Evolutionary conservation across 2,888 invertebrate species (phyloP).

Genomic region (Phasia obesa): DNA sequence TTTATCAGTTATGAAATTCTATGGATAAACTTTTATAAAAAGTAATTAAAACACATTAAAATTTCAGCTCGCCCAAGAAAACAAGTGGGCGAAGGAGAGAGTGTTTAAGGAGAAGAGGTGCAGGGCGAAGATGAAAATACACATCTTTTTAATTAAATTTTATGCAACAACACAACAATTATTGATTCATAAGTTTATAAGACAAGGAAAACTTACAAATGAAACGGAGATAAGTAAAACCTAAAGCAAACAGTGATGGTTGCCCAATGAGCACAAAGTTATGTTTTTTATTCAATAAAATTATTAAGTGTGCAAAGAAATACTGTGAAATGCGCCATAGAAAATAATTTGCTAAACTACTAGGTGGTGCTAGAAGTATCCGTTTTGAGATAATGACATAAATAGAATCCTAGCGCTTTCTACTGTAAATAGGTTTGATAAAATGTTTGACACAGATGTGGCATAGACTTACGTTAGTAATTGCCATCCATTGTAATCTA

Average conservation of each 20-base stretch:
- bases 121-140: slow-evolving; percentile 10
- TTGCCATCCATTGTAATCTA: too few relatives aligned
- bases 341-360: too few relatives aligned
- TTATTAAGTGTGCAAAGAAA: too few relatives aligned
- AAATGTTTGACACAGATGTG: too few relatives aligned
- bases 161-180: slow-evolving; percentile 55
- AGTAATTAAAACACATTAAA: slow-evolving; percentile 67
- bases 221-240: slow-evolving; percentile 23
- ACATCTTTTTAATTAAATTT: slow-evolving; percentile 44
- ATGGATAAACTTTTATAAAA: slow-evolving; percentile 52
- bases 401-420: too few relatives aligned
- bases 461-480: too few relatives aligned
- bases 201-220: slow-evolving; percentile 42
- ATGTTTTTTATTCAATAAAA: too few relatives aligned
- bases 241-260: not conserved
- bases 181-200: slow-evolving; percentile 54
- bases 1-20: slow-evolving; percentile 60
- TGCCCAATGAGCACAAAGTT: not conserved
- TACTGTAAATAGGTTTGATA: too few relatives aligned
- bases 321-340: too few relatives aligned
- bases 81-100: not conserved
- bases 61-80: slow-evolving; percentile 30
- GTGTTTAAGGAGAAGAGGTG: not conserved
- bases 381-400: too few relatives aligned
- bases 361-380: too few relatives aligned